Base-by-base conservation (phyloP, 2,797 vertebrate genomes). In the Psittacula derbiana region DNA sequence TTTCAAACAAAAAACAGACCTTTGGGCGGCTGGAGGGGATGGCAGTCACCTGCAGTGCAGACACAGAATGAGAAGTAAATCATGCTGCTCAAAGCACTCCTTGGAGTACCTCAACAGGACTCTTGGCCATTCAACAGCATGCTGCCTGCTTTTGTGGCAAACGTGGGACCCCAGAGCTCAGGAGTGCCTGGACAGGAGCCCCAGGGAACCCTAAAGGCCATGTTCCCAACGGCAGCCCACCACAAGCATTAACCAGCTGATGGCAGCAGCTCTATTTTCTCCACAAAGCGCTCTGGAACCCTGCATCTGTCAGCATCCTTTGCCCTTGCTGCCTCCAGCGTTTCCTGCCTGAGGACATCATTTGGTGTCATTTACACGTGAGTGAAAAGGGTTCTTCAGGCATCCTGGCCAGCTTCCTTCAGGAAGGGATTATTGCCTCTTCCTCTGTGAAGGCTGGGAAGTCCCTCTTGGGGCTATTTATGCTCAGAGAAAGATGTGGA, bases 251-350 rank as follows among this genome's bases (percentile, higher is more conserved):
- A 90, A 69, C 4, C 6, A 84, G 40, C 30, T 58, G 28, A 15
- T 7, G 11, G n/a, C 31, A 79, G 82, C 53, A 46, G 43, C 43
- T 93, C 6, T 46, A 11, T 71, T 78, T 43, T 30, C 30, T 55
- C 31, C 62, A 27, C 12, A n/a, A 44, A 71, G 16, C 0, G 0
- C 52, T 79, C 1, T 1, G n/a, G 30, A 86, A 28, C n/a, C 10
- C n/a, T 50, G 27, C 30, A 71, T 23, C 62, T 74, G 53, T 20
- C 58, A 83, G 46, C 41, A 36, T 33, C 16, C 15, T 72, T 47
- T 85, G 16, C 16, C 38, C 38, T 84, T 40, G 11, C 10, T 46
- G 31, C 79, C 72, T 80, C 58, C 17, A 11, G 1, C 1, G 1
- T 33, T 85, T 90, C 49, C 69, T 72, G 57, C 28, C 27, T 1